Conservation (phyloP, 2,113 vertebrate genomes). For the Rhombomys opimus region DNA sequence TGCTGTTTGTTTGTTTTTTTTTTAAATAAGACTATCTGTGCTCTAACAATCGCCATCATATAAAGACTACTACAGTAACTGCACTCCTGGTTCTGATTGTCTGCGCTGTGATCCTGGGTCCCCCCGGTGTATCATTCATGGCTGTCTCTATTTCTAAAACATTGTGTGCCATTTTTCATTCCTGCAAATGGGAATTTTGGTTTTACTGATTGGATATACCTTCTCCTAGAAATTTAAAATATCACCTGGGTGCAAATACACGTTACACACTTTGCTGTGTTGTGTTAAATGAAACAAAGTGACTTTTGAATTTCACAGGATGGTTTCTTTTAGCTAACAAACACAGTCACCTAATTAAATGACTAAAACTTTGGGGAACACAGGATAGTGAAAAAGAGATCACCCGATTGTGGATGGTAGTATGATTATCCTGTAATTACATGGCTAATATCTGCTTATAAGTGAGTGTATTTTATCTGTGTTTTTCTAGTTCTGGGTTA, state of each 20-base stretch:
- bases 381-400: neutral
- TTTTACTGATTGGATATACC: slow-evolving; percentile 25
- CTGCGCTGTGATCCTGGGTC: slow-evolving; percentile 58
- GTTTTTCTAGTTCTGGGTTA: too few relatives aligned
- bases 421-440: too few relatives aligned
- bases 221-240: neutral
- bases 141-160: slow-evolving; percentile 14
- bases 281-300: neutral
- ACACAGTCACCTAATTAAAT: neutral
- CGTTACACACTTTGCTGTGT: slow-evolving; percentile 20
- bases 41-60: slow-evolving; percentile 41
- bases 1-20: neutral
- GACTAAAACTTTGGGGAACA: neutral
- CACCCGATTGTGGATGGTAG: too few relatives aligned
- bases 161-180: slow-evolving; percentile 41
- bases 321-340: slow-evolving; percentile 7
- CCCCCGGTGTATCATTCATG: neutral
- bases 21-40: slow-evolving; percentile 54
- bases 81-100: slow-evolving; percentile 53
- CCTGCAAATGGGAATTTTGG: neutral
- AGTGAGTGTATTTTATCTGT: too few relatives aligned
- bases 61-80: slow-evolving; percentile 57
- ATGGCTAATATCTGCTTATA: too few relatives aligned
- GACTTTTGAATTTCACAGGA: slow-evolving; percentile 29
- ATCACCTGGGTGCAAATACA: neutral